These are phyloP conservation scores for Oreotrochilus melanogaster DNA, from an alignment of 2,113 vertebrate genomes.

Conservation along the genomic window DNA sequence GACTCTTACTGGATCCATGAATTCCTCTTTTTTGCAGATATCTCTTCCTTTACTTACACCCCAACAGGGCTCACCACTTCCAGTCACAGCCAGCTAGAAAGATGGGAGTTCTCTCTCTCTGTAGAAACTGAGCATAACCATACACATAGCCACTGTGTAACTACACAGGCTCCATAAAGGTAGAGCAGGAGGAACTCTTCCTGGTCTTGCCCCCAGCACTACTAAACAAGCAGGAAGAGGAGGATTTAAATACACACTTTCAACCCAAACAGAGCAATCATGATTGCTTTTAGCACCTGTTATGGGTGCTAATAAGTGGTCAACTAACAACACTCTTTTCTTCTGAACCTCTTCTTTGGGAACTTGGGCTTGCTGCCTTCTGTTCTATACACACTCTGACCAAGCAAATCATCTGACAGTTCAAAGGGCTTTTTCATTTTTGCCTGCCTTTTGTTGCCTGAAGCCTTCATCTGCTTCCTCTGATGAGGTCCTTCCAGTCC, in stretches of 20 bases:
- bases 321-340: neutral
- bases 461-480: neutral
- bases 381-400: neutral
- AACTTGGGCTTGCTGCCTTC: neutral
- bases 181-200: neutral
- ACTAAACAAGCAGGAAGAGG: neutral
- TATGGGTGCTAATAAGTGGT: neutral
- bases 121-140: neutral
- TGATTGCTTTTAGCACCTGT: neutral
- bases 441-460: neutral
- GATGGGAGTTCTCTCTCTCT: neutral
- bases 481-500: neutral
- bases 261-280: neutral
- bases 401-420: neutral
- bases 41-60: neutral
- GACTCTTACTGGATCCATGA: neutral
- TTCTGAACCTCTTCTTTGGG: neutral
- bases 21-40: neutral
- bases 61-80: neutral
- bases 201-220: neutral
- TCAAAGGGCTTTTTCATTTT: neutral
- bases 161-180: neutral
- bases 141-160: accelerated
- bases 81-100: neutral
- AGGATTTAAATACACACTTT: neutral